A percentile compares a stretch with the other conserved stretches of the same genome.
Conservation (phyloP, 1,140 invertebrate species). For the Tetragnatha versicolor region DNA sequence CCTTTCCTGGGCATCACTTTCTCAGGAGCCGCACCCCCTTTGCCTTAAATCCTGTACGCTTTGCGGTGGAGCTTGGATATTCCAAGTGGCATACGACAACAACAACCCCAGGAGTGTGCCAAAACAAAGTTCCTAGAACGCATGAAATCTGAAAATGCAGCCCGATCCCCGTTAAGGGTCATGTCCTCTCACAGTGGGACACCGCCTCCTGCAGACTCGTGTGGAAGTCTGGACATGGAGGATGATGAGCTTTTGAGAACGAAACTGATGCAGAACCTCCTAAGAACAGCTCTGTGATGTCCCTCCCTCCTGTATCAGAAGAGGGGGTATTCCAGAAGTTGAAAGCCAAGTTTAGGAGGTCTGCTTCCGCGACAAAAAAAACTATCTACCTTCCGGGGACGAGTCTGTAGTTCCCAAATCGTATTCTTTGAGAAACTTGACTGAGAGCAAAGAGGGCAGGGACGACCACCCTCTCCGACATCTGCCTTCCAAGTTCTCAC, state of each 20-base stretch:
- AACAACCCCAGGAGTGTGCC: constrained; percentile 36
- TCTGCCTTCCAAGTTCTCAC: too few relatives aligned
- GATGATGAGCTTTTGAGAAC: constrained; percentile 16
- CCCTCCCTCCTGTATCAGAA: not conserved
- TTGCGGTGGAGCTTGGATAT: too few relatives aligned
- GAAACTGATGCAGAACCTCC: not conserved
- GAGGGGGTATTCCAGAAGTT: not conserved
- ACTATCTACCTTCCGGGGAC: too few relatives aligned
- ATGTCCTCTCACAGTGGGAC: constrained; percentile 8
- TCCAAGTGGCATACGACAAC: too few relatives aligned
- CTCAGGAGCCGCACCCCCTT: too few relatives aligned
- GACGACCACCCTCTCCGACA: too few relatives aligned
- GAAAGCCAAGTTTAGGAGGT: constrained; percentile 12
- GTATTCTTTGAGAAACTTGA: not conserved
- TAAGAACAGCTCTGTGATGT: not conserved
- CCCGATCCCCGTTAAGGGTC: not conserved
- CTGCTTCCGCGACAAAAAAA: not conserved
- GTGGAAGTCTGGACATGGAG: not conserved
- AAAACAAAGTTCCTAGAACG: constrained; percentile 28
- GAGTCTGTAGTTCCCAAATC: too few relatives aligned
- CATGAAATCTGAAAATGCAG: not conserved
- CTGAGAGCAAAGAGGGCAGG: too few relatives aligned
- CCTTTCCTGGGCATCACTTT: too few relatives aligned
- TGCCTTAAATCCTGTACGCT: too few relatives aligned
- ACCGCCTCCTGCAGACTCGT: constrained; percentile 30